These are phyloP conservation scores for Cepaea nemoralis DNA, from an alignment of 1,140 invertebrate species.

Conservation along the genomic window DNA sequence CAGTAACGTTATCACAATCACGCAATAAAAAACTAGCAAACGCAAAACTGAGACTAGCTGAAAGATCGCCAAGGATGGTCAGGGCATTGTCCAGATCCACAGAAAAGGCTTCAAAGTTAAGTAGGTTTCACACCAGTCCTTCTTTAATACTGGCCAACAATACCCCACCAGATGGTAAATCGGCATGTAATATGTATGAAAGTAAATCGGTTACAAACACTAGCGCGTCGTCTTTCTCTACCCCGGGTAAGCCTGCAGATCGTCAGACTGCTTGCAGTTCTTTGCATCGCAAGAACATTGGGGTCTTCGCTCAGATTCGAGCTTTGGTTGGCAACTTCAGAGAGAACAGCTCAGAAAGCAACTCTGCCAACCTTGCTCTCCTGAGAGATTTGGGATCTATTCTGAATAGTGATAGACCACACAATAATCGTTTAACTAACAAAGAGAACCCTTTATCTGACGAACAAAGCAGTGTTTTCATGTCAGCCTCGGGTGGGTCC, in stretches of 20 bases:
- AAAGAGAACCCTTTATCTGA: not conserved
- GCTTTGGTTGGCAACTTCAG: not conserved
- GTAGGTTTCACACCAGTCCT: not conserved
- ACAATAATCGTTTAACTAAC: not conserved
- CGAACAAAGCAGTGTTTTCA: conserved; percentile 17
- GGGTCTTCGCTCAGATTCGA: conserved; percentile 2
- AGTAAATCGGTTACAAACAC: not conserved
- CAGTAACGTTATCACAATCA: not conserved
- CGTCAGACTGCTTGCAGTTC: not conserved
- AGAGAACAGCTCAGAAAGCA: not conserved
- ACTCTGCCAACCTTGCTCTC: not conserved
- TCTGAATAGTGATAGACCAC: not conserved
- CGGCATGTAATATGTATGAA: not conserved
- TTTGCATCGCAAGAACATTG: not conserved
- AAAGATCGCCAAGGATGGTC: not conserved
- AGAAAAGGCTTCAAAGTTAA: not conserved
- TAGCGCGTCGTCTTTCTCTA: not conserved
- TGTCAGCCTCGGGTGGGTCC: conserved; percentile 1
- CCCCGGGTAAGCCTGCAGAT: not conserved
- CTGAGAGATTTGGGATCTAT: not conserved
- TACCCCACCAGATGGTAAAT: not conserved
- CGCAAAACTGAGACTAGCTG: not conserved
- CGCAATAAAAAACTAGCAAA: not conserved
- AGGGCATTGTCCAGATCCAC: not conserved
- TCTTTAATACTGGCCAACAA: not conserved